A percentile compares a stretch with the other conserved stretches of the same genome.
These are phyloP conservation scores for Pseudochirops cupreus DNA, from an alignment of 2,797 vertebrate genomes.

Conservation along the genomic window DNA sequence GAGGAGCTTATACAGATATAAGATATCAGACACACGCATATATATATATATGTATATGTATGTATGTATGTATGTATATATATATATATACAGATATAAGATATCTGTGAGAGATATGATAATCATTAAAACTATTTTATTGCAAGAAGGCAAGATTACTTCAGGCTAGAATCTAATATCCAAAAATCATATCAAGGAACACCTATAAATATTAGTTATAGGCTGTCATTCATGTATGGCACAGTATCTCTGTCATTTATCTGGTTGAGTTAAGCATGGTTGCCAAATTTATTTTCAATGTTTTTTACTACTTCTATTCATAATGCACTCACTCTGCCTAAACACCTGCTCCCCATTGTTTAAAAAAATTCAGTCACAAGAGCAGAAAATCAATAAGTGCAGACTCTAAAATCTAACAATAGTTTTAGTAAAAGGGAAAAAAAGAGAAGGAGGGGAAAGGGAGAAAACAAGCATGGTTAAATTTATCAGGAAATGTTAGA, in stretches of 20 bases:
- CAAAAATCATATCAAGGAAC: background rate
- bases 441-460: background rate
- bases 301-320: background rate
- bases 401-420: conserved; percentile 5
- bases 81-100: no score
- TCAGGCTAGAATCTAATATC: background rate
- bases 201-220: background rate
- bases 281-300: conserved; percentile 6
- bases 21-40: no score
- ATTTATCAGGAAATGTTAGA: conserved; percentile 27
- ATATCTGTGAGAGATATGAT: no score
- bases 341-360: background rate
- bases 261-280: background rate
- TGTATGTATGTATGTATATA: no score
- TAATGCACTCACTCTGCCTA: background rate
- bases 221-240: background rate
- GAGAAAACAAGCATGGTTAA: background rate
- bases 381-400: background rate
- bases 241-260: background rate
- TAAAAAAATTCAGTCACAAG: conserved; percentile 4
- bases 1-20: no score
- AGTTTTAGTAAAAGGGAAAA: background rate
- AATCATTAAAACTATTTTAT: no score
- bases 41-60: no score
- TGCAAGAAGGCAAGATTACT: background rate